phyloP scores from a whole-genome alignment of 2,113 vertebrate genomes.

The Salvelinus namaycush region DNA sequence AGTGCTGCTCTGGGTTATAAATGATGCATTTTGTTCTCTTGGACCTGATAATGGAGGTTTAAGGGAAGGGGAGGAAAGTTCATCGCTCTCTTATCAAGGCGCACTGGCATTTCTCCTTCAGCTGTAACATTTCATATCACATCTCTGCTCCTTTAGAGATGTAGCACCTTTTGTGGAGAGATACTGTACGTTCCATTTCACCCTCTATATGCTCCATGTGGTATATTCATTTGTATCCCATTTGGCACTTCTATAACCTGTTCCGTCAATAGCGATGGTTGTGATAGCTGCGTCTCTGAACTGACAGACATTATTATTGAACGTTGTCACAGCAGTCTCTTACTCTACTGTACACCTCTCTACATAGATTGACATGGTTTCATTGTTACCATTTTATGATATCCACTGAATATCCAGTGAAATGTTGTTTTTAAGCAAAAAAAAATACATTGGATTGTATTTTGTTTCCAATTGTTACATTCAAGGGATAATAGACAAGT shows the following conservation, averaged over 20 bases:
- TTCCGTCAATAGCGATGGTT: constrained; percentile 63
- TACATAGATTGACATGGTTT: neutral
- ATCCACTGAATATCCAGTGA: neutral
- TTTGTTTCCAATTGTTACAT: neutral
- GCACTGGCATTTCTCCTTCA: constrained; percentile 97
- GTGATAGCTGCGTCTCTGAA: constrained; percentile 60
- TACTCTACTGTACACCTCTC: neutral
- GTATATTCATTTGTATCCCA: constrained; percentile 79
- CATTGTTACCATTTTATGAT: neutral
- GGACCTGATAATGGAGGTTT: constrained; percentile 86
- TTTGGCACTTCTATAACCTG: constrained; percentile 61
- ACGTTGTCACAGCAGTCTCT: constrained; percentile 54
- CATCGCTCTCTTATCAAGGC: constrained; percentile 95
- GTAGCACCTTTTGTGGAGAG: constrained; percentile 79
- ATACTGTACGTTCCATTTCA: constrained; percentile 73
- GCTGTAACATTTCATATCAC: constrained; percentile 90
- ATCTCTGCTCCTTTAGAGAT: constrained; percentile 79
- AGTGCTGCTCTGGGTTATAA: constrained; percentile 88
- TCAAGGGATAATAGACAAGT: neutral
- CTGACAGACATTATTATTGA: constrained; percentile 63
- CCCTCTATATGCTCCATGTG: constrained; percentile 65
- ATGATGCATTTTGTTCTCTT: constrained; percentile 94
- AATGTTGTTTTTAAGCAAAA: neutral
- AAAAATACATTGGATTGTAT: too few species aligned
- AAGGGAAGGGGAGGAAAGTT: constrained; percentile 79